Percentiles rank a stretch among this genome's conserved stretches.
Conservation (phyloP, 2,888 invertebrate species). For the Apotomis capreana region DNA sequence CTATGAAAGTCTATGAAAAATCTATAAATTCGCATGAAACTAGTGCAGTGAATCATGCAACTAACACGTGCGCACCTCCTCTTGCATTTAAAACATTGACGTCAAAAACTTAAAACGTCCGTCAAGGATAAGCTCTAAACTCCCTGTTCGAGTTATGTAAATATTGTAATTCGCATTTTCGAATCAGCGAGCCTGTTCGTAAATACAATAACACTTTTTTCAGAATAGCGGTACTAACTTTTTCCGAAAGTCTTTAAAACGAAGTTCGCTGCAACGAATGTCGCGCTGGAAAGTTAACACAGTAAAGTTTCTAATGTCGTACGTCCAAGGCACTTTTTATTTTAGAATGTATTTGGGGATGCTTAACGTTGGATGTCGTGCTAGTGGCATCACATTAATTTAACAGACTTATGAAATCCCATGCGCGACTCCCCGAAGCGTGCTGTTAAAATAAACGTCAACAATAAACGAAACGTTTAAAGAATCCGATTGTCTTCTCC, state of each 20-base stretch:
- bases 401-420: conserved; percentile 60
- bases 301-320: conserved; percentile 57
- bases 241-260: conserved; percentile 9
- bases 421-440: conserved; percentile 46
- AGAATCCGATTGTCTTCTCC: conserved; percentile 35
- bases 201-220: conserved; percentile 13
- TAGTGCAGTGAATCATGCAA: conserved; percentile 59
- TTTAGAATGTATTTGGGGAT: conserved; percentile 67
- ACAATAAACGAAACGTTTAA: conserved; percentile 39
- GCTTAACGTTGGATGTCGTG: conserved; percentile 53
- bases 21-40: conserved; percentile 47
- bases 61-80: conserved; percentile 52
- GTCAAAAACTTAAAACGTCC: conserved; percentile 61
- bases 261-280: conserved; percentile 26
- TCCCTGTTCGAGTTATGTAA: conserved; percentile 30
- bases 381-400: conserved; percentile 56
- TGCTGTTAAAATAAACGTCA: conserved; percentile 40
- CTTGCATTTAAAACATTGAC: conserved; percentile 66
- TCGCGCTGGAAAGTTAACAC: conserved; percentile 57
- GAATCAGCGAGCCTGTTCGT: conserved; percentile 11
- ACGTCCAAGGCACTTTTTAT: conserved; percentile 56
- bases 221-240: conserved; percentile 9
- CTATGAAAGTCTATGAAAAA: conserved; percentile 18
- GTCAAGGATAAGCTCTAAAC: conserved; percentile 49
- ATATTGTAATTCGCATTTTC: conserved; percentile 26